These are phyloP conservation scores for Tetranychus truncatus DNA, from an alignment of 2,888 invertebrate species.

Conservation along the genomic window DNA sequence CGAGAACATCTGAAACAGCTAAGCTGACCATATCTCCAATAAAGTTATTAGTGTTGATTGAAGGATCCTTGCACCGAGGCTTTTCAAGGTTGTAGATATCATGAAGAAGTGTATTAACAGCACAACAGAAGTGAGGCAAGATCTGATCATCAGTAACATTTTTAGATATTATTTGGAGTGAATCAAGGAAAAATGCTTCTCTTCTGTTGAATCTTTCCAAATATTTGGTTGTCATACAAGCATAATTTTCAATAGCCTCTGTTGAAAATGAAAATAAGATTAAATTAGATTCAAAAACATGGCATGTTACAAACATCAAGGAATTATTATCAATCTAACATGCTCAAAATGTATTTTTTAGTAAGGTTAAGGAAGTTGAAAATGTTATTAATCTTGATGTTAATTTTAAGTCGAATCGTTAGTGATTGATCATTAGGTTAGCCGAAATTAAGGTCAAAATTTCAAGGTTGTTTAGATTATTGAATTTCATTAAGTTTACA, in stretches of 20 bases:
- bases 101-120: not conserved
- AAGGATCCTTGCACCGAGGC: not conserved
- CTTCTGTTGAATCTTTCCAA: not conserved
- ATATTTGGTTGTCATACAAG: constrained; percentile 7
- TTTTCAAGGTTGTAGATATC: not conserved
- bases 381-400: too few species aligned
- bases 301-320: not conserved
- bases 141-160: constrained; percentile 2
- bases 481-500: too few species aligned
- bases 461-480: too few species aligned
- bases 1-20: constrained; percentile 3
- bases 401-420: too few species aligned
- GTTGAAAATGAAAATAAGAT: not conserved
- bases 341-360: too few species aligned
- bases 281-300: not conserved
- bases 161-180: not conserved
- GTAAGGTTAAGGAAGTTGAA: too few species aligned
- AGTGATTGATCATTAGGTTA: too few species aligned
- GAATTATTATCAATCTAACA: not conserved
- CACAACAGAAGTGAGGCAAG: constrained; percentile 1
- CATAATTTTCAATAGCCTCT: constrained; percentile 6
- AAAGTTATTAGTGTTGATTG: not conserved
- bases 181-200: not conserved
- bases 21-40: constrained; percentile 8
- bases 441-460: too few species aligned